A percentile compares a stretch with the other conserved stretches of the same genome.
Conservation (phyloP, 2,888 invertebrate species). For the Criorhina ranunculi region DNA sequence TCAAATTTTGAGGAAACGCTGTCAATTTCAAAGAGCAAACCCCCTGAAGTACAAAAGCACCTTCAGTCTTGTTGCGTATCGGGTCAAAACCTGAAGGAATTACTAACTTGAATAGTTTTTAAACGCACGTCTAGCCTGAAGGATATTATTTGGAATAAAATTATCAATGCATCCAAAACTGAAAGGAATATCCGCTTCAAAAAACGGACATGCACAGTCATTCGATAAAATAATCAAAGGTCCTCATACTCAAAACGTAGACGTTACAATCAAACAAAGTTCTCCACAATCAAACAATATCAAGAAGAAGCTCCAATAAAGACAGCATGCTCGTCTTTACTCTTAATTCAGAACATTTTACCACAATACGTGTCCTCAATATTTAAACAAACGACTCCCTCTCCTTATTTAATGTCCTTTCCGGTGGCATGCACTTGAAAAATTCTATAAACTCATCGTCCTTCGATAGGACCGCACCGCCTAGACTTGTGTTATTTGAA, state of each 20-base stretch:
- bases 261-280: slow-evolving; percentile 21
- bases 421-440: slow-evolving; percentile 44
- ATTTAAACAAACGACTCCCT: slow-evolving; percentile 47
- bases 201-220: neutral
- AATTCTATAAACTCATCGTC: slow-evolving; percentile 54
- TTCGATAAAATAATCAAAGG: slow-evolving; percentile 37
- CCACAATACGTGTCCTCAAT: slow-evolving; percentile 68
- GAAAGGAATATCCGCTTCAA: no score
- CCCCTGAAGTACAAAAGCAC: no score
- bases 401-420: slow-evolving; percentile 64
- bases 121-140: no score
- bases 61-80: no score
- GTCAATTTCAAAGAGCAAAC: no score
- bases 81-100: no score
- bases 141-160: no score
- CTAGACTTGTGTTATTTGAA: slow-evolving; percentile 33
- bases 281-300: no score
- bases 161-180: no score
- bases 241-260: neutral
- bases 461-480: slow-evolving; percentile 6
- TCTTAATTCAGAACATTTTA: slow-evolving; percentile 54
- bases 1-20: no score
- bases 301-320: slow-evolving; percentile 25
- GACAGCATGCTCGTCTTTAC: slow-evolving; percentile 33
- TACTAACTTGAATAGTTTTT: no score